Evolutionary conservation across 2,797 vertebrate species (phyloP).

Genomic region (Micropoecilia bifurca): DNA sequence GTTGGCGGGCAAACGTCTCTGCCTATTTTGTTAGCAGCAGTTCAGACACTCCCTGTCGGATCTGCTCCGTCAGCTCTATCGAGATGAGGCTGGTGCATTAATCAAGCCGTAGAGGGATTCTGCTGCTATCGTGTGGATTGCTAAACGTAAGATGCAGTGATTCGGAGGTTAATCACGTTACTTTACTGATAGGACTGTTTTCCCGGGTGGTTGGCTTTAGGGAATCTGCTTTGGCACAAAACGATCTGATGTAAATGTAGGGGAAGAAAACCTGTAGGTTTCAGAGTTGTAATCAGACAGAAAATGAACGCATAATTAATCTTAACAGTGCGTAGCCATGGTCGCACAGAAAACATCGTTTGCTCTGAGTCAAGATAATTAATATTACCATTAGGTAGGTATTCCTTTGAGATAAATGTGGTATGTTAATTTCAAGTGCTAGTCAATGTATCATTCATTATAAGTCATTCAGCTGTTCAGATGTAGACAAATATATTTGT

Average conservation of each 20-base stretch:
- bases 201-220: conserved; percentile 67
- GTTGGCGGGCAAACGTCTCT: conserved; percentile 21
- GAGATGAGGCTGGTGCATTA: conserved; percentile 49
- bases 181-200: conserved; percentile 45
- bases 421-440: background rate
- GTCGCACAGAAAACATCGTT: background rate
- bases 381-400: background rate
- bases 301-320: conserved; percentile 20
- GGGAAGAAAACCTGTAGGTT: conserved; percentile 22
- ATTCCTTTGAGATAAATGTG: background rate
- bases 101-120: conserved; percentile 16
- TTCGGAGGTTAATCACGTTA: conserved; percentile 34
- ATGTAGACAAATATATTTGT: conserved; percentile 1
- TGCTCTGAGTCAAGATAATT: background rate
- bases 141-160: conserved; percentile 24
- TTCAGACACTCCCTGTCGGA: conserved; percentile 41
- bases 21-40: conserved; percentile 43
- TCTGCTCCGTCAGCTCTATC: conserved; percentile 43
- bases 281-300: conserved; percentile 39
- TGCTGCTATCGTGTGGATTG: conserved; percentile 32
- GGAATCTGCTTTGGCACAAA: conserved; percentile 58
- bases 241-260: conserved; percentile 61
- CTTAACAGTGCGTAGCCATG: background rate
- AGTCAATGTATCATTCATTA: background rate
- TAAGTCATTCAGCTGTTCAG: background rate